Conservation (phyloP, 2,888 invertebrate genomes). For the Perizoma affinitatum region DNA sequence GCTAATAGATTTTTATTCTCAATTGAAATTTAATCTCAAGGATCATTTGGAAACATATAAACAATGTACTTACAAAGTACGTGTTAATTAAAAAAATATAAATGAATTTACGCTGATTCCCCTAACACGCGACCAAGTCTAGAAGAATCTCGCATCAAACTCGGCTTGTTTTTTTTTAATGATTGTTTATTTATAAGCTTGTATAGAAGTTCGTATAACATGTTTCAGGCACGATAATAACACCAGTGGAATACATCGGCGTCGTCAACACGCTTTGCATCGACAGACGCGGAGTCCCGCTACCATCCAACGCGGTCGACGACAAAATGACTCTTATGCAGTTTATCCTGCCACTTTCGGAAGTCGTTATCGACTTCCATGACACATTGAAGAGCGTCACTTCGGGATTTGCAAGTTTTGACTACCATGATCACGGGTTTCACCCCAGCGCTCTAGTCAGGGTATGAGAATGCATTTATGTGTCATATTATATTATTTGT, state of each 20-base stretch:
- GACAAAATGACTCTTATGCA: conserved; percentile 91
- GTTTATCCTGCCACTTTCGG: conserved; percentile 94
- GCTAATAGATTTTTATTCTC: too few species aligned
- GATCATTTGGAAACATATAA: too few species aligned
- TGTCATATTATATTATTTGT: too few species aligned
- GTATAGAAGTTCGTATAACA: too few species aligned
- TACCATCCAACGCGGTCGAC: conserved; percentile 91
- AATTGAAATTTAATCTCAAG: too few species aligned
- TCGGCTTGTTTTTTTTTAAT: too few species aligned
- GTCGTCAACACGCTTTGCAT: conserved; percentile 88
- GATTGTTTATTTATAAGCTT: too few species aligned
- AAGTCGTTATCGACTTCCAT: conserved; percentile 97
- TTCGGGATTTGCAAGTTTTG: conserved; percentile 98
- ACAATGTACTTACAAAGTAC: too few species aligned
- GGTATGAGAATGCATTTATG: conserved; percentile 71
- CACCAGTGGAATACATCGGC: conserved; percentile 90
- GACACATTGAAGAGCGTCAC: conserved; percentile 94
- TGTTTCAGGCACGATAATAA: conserved; percentile 91
- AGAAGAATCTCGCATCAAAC: too few species aligned
- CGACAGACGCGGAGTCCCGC: conserved; percentile 87
- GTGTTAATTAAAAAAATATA: too few species aligned
- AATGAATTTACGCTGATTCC: too few species aligned
- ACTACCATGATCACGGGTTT: conserved; percentile 95
- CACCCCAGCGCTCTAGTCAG: conserved; percentile 90
- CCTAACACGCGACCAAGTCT: too few species aligned